Base-by-base conservation (phyloP, 2,888 invertebrate species). In the Enoplolaimus lenunculus region DNA sequence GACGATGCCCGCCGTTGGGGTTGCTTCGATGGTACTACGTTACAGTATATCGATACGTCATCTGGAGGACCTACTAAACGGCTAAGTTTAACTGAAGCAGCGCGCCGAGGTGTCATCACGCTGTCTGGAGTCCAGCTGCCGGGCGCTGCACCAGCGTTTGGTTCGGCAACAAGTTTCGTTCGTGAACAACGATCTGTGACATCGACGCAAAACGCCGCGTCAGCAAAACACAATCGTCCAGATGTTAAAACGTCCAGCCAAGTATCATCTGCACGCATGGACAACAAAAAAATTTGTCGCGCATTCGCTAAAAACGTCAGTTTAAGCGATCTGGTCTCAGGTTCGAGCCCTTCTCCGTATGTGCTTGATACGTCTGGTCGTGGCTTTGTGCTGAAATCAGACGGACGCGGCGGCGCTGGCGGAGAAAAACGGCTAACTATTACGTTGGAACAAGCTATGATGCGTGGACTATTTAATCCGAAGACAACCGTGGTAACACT, bases 81-180 rank as follows among this genome's bases (percentile, higher is more conserved):
- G 35, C 73, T 76, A 72, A 88, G 90, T 0, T 85, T 93, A 75
- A 88, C 90, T 13, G 90, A 91, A 82, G 85, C 93, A 64, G 86
- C 90, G 74, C 86, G 88, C 74, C 91, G 92, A 82, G 94, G 93
- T 67, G 85, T 93, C 35, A 86, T 93, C 73, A 79, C 75, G 70
- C 77, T 78, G 1, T 77, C 77, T 68, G 80, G 80, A 66, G 79
- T 79, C 67, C 78, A 76, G 29, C 77, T 77, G 1, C 68, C 30
- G 2, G 26, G 30, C 1, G 77, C 77, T 65, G 74, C 78, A 68
- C 78, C 79, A 1, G 75, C 75, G 29, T 79, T 78, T 68, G 79
- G 79, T 2, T 75, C 80, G 30, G 76, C 78, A 71, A 80, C 80
- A 16, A 76, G 77, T 7, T 76, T 80, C 73, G 76, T 76, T 66